phyloP scores from a whole-genome alignment of 2,797 vertebrate species.

The Lutjanus campechanus region DNA sequence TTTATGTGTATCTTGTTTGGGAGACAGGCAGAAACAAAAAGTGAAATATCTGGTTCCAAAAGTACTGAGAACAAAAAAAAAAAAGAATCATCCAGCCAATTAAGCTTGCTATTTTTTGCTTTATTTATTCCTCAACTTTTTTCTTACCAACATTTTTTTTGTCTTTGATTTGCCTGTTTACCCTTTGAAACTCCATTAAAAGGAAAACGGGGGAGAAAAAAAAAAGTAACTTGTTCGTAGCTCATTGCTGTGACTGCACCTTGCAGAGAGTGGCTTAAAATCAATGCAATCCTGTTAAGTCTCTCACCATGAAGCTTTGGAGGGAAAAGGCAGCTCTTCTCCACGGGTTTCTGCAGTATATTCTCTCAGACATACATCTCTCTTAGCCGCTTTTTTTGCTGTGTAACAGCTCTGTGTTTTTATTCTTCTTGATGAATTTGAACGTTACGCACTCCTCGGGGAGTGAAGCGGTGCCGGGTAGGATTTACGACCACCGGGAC shows the following conservation, averaged over 20 bases:
- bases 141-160: background rate
- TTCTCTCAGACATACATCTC: constrained; percentile 32
- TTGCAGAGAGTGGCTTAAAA: constrained; percentile 48
- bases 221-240: constrained; percentile 35
- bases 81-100: constrained; percentile 58
- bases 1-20: constrained; percentile 37
- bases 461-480: constrained; percentile 1
- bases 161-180: constrained; percentile 46
- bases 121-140: constrained; percentile 40
- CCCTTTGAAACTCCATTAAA: constrained; percentile 50
- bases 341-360: constrained; percentile 21
- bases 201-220: background rate
- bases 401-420: constrained; percentile 6
- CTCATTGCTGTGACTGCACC: constrained; percentile 42
- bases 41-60: constrained; percentile 38
- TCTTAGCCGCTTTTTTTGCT: constrained; percentile 12
- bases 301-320: constrained; percentile 38
- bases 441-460: constrained; percentile 27
- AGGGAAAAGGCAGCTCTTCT: constrained; percentile 39
- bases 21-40: constrained; percentile 37
- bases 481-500: constrained; percentile 20
- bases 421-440: constrained; percentile 40
- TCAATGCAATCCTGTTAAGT: constrained; percentile 55
- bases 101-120: constrained; percentile 27
- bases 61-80: constrained; percentile 24